Base-by-base conservation (phyloP, 2,888 invertebrate genomes). In the Pheosia gnoma region DNA sequence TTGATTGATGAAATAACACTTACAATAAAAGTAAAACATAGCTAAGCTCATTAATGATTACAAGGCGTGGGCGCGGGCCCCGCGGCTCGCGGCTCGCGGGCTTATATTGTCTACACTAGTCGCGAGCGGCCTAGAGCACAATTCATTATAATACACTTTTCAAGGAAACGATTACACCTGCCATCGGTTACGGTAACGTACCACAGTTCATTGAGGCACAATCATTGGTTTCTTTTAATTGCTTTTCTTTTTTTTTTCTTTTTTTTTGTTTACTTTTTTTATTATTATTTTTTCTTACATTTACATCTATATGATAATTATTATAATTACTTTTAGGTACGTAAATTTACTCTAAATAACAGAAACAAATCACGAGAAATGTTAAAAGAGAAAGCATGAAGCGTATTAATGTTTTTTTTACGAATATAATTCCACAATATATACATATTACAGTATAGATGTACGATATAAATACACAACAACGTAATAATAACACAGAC, bases 151-250 rank as follows among this genome's bases (percentile, higher is more conserved):
- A 83, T 85, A 86, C 82, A 82, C 80, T 85, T 80, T 83, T 79
- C 78, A 85, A 90, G 89, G 88, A 86, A 91, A 89, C 90, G 86
- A 88, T 88, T 85, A 85, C 84, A 90, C 89, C 91, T 89, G 91
- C 91, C 91, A 88, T 90, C 88, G 85, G 88, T 90, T 89, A 91
- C 89, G 93, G 93, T 93, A 93, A 92, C 93, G 93, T 93, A 93
- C 93, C 93, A 93, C 93, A 92, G 91, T 90, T 92, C 88, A 92
- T 92, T 92, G 93, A 93, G 93, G 93, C 93, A 93, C 93, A 93
- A 93, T 93, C 92, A 93, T 93, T 93, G 93, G 93, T 93, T 93
- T 91, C 86, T 91, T 92, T 90, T 89, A 86, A 89, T 91, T 92
- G 89, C 90, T 93, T 91, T 90, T 86, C 81, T 77, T 82, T 84